Evolutionary conservation across 2,888 invertebrate species (phyloP), one percentile per base, ranked within the genome.

Genomic region (Yponomeuta malinellus): DNA sequence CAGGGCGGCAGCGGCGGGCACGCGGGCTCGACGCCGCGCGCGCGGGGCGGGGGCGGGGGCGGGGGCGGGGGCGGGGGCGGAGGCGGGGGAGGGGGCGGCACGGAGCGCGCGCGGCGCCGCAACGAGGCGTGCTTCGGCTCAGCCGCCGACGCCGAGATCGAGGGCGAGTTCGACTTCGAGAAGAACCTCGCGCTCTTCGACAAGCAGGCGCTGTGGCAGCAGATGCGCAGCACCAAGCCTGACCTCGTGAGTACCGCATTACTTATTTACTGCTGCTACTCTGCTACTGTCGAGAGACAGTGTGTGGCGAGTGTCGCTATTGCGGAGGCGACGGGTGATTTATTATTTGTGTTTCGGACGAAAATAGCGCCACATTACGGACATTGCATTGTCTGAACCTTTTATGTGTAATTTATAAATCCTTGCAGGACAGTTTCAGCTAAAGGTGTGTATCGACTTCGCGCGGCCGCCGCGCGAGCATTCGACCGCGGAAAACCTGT

Each of bases 131-230:
- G 96, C 82, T 97, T 97, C 88, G 96, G 96, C 48, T 95, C 95
- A 65, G 89, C 10, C 95, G 95, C 23, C 75, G 94, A 94, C 71
- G 93, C 93, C 70, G 88, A 93, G 75, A 84, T 95, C 70, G 93
- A 89, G 75, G 93, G 95, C 82, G 98, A 98, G 79, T 98, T 98
- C 92, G 98, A 98, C 93, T 98, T 98, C 93, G 98, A 98, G 83
- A 97, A 97, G 75, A 98, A 98, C 91, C 93, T 98, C 71, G 97
- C 97, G 33, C 91, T 98, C 69, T 98, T 98, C 88, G 96, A 98
- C 88, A 98, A 98, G 88, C 74, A 76, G 75, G 89, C 87, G 75
- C 83, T 89, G 72, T 88, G 89, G 88, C 84, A 86, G 77, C 78
- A 83, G 80, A 84, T 90, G 84, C 83, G 87, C 71, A 75, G 81